These are phyloP conservation scores for Malurus splendens DNA, from an alignment of 2,797 vertebrate genomes.

Conservation along the genomic window DNA sequence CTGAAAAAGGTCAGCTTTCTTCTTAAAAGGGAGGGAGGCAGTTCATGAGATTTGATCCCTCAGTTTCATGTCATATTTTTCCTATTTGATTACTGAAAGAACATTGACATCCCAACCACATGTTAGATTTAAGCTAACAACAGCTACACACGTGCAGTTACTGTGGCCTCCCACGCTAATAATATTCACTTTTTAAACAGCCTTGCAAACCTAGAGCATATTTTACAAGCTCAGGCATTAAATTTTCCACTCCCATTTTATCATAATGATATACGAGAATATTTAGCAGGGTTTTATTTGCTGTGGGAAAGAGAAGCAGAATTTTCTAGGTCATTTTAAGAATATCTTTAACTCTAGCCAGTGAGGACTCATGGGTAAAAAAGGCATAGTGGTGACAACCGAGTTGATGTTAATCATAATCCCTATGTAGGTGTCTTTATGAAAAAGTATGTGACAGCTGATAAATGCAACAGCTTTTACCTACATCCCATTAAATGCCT, in stretches of 20 bases:
- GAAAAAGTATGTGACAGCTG: not conserved
- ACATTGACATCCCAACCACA: not conserved
- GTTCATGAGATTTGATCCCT: not conserved
- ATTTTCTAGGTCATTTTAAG: constrained; percentile 60
- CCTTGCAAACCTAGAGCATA: not conserved
- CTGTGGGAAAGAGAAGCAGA: constrained; percentile 20
- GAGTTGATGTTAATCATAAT: constrained; percentile 35
- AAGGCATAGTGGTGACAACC: constrained; percentile 1
- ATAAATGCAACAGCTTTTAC: constrained; percentile 33
- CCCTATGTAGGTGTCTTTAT: not conserved
- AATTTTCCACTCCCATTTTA: constrained; percentile 1
- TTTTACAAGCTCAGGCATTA: constrained; percentile 18
- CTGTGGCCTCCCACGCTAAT: not conserved
- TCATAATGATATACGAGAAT: not conserved
- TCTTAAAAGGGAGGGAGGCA: not conserved
- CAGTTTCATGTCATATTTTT: accelerated
- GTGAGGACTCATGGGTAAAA: constrained; percentile 13
- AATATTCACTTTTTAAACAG: not conserved
- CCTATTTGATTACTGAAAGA: not conserved
- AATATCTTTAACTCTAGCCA: constrained; percentile 39
- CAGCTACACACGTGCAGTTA: not conserved
- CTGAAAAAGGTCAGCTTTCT: not conserved
- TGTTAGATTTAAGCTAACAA: not conserved
- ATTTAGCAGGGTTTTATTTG: constrained; percentile 38
- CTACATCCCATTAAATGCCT: not conserved